A percentile compares a stretch with the other conserved stretches of the same genome.
Evolutionary conservation across 2,113 vertebrate species (phyloP).

Genomic region (Elachura formosa): DNA sequence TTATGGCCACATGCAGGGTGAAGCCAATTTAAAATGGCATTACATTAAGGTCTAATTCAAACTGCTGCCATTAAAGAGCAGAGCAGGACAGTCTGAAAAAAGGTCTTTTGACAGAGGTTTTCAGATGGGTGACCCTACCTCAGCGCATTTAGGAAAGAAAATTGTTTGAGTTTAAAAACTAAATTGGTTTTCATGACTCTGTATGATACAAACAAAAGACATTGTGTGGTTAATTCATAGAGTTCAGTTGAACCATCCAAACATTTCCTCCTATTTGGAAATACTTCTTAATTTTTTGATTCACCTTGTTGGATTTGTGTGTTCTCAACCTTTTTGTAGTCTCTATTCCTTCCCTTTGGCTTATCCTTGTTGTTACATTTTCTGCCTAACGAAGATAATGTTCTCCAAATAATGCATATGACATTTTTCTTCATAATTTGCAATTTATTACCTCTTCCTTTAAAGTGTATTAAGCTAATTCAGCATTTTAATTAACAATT

Average conservation of each 20-base stretch:
- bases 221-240: background rate
- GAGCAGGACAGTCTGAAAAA: background rate
- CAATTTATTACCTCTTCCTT: background rate
- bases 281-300: background rate
- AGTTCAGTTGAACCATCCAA: background rate
- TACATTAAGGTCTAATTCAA: slow-evolving; percentile 40
- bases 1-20: background rate
- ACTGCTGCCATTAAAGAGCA: slow-evolving; percentile 36
- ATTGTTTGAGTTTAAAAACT: slow-evolving; percentile 28
- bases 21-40: slow-evolving; percentile 42
- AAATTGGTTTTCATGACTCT: slow-evolving; percentile 28
- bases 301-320: background rate
- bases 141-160: slow-evolving; percentile 36
- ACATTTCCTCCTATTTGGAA: background rate
- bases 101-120: slow-evolving; percentile 2
- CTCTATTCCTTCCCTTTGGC: background rate
- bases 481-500: slow-evolving; percentile 4
- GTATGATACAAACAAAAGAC: background rate
- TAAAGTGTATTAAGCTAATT: background rate
- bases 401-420: background rate
- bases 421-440: background rate
- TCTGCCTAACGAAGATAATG: background rate
- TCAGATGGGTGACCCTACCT: slow-evolving; percentile 37
- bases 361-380: background rate
- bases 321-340: background rate